phyloP scores from a whole-genome alignment of 30 jellyfish, hydroid and myxozoan species.

The Mastigias papua region DNA sequence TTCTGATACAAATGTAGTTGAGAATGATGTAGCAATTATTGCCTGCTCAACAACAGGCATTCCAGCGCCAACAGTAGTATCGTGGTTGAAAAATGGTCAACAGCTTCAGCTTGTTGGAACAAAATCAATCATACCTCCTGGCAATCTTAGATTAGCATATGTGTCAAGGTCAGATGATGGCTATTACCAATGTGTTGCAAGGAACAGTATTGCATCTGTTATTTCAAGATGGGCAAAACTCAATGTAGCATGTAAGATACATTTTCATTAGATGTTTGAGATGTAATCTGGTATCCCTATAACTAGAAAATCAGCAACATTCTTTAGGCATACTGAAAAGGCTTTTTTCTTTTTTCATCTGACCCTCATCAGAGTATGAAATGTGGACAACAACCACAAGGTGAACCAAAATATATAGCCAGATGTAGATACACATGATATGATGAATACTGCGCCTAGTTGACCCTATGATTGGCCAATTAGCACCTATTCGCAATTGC shows the following conservation, averaged over 20 bases:
- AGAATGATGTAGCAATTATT: constrained; percentile 5
- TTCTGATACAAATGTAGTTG: constrained; percentile 71
- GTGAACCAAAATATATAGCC: no score
- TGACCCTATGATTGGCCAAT: no score
- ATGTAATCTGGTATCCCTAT: no score
- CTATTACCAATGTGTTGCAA: constrained; percentile 86
- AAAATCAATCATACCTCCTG: constrained; percentile 58
- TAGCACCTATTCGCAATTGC: no score
- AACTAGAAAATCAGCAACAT: no score
- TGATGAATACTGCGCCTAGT: no score
- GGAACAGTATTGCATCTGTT: constrained; percentile 80
- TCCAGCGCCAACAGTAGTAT: constrained; percentile 77
- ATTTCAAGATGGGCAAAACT: constrained; percentile 79
- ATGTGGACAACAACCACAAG: no score
- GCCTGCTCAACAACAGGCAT: constrained; percentile 83
- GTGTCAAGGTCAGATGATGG: constrained; percentile 79
- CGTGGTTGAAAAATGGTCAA: constrained; percentile 72
- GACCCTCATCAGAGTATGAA: no score
- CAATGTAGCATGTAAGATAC: constrained; percentile 80
- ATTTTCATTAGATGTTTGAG: neutral
- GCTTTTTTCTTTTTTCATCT: no score
- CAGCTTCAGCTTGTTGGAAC: constrained; percentile 50
- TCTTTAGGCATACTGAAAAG: no score
- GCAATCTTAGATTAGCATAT: constrained; percentile 60
- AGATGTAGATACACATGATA: no score